Conservation (phyloP, 1,140 invertebrate genomes). For the Gryon sp. region DNA sequence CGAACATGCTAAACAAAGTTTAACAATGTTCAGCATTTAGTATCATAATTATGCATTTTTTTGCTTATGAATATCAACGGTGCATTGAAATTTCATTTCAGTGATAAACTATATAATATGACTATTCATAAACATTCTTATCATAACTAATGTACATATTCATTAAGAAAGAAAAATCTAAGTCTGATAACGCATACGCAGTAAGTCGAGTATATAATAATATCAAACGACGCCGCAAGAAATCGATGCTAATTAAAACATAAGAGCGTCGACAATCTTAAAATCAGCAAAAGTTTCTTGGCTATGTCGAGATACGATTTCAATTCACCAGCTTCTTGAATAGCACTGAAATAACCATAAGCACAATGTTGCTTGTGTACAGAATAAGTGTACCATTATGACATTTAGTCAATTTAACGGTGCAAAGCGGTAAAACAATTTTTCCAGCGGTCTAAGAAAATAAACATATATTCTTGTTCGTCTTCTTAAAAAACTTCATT, state of each 20-base stretch:
- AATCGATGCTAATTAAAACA: conserved; percentile 30
- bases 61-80: too few relatives aligned
- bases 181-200: not conserved
- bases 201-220: not conserved
- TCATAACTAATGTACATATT: not conserved
- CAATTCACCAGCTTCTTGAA: not conserved
- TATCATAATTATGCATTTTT: too few relatives aligned
- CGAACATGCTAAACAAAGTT: too few relatives aligned
- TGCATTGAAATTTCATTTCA: not conserved
- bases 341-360: conserved; percentile 14
- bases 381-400: conserved; percentile 34
- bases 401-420: conserved; percentile 24
- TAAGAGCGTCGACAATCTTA: not conserved
- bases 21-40: too few relatives aligned
- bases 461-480: too few relatives aligned
- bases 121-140: too few relatives aligned
- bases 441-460: too few relatives aligned
- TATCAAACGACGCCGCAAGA: conserved; percentile 11
- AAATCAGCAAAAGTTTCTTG: conserved; percentile 4
- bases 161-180: not conserved
- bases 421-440: conserved; percentile 6
- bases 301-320: not conserved
- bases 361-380: conserved; percentile 30
- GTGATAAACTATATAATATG: too few relatives aligned
- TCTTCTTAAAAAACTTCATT: too few relatives aligned